A percentile compares a stretch with the other conserved stretches of the same genome.
Evolutionary conservation across 1,140 invertebrate species (phyloP).

Genomic region (Aphidius gifuensis): DNA sequence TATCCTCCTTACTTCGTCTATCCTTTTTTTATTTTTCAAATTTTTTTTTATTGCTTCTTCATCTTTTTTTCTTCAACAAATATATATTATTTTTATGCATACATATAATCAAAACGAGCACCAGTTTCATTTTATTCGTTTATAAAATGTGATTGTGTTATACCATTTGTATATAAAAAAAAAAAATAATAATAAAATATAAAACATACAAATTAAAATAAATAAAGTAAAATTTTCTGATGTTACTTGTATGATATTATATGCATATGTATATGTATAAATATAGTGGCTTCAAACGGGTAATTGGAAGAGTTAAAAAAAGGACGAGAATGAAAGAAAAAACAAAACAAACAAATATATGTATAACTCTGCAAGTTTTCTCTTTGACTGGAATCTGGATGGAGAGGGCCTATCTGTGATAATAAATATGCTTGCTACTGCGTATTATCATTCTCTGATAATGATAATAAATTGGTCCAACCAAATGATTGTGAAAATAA

Average conservation of each 20-base stretch:
- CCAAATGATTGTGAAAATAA: conserved; percentile 35
- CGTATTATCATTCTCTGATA: conserved; percentile 33
- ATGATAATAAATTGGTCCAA: conserved; percentile 42
- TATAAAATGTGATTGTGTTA: conserved; percentile 4
- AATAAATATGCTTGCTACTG: conserved; percentile 49
- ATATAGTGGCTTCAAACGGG: conserved; percentile 17
- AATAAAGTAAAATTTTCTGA: too few relatives aligned
- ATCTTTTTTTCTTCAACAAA: conserved; percentile 36
- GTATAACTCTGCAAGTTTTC: too few relatives aligned
- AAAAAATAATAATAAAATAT: too few relatives aligned
- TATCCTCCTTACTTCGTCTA: conserved; percentile 24
- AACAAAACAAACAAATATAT: background rate
- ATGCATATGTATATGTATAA: too few relatives aligned
- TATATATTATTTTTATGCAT: too few relatives aligned
- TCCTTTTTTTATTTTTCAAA: conserved; percentile 28
- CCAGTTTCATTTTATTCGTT: too few relatives aligned
- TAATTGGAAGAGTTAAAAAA: conserved; percentile 42
- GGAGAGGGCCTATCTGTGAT: conserved; percentile 39
- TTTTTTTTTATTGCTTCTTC: conserved; percentile 25
- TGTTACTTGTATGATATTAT: too few relatives aligned
- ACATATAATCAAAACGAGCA: too few relatives aligned
- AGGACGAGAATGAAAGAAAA: conserved; percentile 26
- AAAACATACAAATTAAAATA: too few relatives aligned
- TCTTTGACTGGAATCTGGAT: too few relatives aligned
- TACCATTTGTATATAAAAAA: conserved; percentile 2